phyloP scores from a whole-genome alignment of 2,113 vertebrate species.

The Anolis sagrei region DNA sequence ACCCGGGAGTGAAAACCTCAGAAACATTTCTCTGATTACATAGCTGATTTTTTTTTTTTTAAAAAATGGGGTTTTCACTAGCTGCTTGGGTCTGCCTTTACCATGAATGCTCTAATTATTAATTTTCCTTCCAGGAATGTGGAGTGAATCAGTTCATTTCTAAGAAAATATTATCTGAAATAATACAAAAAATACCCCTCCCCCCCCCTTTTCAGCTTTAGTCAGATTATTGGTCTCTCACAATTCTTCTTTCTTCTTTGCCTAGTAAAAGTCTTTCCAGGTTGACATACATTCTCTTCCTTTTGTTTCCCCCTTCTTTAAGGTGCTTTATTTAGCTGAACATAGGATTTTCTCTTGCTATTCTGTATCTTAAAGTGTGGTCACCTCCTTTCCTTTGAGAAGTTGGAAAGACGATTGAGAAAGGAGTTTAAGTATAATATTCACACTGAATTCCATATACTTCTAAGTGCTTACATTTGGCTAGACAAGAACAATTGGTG shows the following conservation, averaged over 20 bases:
- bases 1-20: slow-evolving; percentile 10
- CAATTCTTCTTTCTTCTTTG: not conserved
- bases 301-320: not conserved
- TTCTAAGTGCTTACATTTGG: not conserved
- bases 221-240: not conserved
- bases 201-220: not conserved
- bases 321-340: not conserved
- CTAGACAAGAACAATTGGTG: not conserved
- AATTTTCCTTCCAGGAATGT: slow-evolving; percentile 25
- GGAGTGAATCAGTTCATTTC: slow-evolving; percentile 37
- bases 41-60: slow-evolving; percentile 6
- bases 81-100: slow-evolving; percentile 18
- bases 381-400: not conserved
- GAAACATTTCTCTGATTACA: slow-evolving; percentile 26
- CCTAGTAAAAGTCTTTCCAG: not conserved
- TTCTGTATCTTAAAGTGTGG: not conserved
- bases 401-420: slow-evolving; percentile 13
- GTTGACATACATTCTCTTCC: not conserved
- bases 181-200: not conserved
- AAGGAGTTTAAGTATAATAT: not conserved
- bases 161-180: slow-evolving; percentile 35
- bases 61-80: slow-evolving; percentile 7
- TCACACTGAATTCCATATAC: not conserved
- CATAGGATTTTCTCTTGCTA: not conserved
- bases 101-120: slow-evolving; percentile 29